Conservation (phyloP, 2,888 invertebrate genomes). For the Hydriomena furcata region DNA sequence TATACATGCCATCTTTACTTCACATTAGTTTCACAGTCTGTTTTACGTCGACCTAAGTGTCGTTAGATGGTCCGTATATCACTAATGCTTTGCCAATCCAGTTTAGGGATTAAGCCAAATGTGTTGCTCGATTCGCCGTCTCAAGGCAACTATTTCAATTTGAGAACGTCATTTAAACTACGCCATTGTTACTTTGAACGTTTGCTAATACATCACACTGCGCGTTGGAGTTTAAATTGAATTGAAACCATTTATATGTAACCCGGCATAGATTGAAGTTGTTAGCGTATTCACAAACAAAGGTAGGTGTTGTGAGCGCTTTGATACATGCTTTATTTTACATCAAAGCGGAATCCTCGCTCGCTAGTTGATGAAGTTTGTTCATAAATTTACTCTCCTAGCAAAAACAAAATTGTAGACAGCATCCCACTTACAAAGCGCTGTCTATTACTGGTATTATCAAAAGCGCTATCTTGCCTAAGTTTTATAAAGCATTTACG, state of each 20-base stretch:
- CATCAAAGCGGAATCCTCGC: slow-evolving; percentile 26
- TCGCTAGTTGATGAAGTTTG: slow-evolving; percentile 19
- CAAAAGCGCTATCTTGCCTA: no score
- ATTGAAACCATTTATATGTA: slow-evolving; percentile 57
- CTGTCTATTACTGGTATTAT: no score
- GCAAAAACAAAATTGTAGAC: neutral
- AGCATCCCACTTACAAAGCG: no score
- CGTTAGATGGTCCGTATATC: slow-evolving; percentile 14
- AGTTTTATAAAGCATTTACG: no score
- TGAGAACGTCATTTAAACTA: slow-evolving; percentile 62
- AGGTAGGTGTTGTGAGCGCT: slow-evolving; percentile 30
- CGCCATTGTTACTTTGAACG: slow-evolving; percentile 58
- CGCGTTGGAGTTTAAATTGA: slow-evolving; percentile 55
- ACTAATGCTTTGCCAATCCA: slow-evolving; percentile 37
- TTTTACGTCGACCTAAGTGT: neutral
- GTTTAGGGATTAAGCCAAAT: slow-evolving; percentile 46
- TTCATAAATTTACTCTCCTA: neutral
- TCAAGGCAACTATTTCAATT: slow-evolving; percentile 59
- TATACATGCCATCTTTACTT: no score
- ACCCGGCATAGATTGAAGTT: slow-evolving; percentile 54
- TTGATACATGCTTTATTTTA: slow-evolving; percentile 27
- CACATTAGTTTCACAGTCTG: no score
- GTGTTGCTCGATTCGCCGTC: slow-evolving; percentile 48
- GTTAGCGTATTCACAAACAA: slow-evolving; percentile 21
- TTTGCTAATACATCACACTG: slow-evolving; percentile 52